A percentile compares a stretch with the other conserved stretches of the same genome.
Evolutionary conservation across 2,888 invertebrate genomes (phyloP).

Genomic region (Argyra leucocephala): DNA sequence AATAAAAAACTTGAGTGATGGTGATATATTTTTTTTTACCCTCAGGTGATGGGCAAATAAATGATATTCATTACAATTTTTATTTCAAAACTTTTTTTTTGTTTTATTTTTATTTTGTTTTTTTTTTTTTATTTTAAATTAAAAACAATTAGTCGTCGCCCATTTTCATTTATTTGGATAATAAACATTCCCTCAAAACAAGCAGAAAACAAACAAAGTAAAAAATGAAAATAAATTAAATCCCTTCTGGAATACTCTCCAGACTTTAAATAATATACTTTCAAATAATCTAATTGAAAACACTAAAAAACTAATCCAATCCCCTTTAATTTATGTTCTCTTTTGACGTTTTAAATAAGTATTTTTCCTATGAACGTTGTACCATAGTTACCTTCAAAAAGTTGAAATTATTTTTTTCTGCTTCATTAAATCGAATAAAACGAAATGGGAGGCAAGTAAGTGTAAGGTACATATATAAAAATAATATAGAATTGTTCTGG

Average conservation of each 20-base stretch:
- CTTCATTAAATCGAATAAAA: not conserved
- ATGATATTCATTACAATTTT: not conserved
- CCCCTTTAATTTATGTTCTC: not conserved
- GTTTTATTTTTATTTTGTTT: no score
- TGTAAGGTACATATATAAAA: no score
- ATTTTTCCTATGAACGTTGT: no score
- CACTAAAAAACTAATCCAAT: not conserved
- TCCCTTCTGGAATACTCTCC: no score
- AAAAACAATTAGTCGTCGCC: not conserved
- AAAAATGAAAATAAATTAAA: not conserved
- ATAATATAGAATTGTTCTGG: no score
- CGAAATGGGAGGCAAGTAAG: not conserved
- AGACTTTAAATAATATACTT: not conserved
- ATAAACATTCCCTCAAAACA: not conserved
- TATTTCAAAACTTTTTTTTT: no score
- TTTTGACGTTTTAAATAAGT: not conserved
- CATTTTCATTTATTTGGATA: constrained; percentile 1
- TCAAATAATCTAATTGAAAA: not conserved
- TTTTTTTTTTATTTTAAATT: no score
- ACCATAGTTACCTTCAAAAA: not conserved
- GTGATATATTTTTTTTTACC: not conserved
- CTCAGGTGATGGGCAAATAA: not conserved
- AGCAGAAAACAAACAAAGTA: not conserved
- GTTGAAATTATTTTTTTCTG: not conserved
- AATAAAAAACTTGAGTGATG: not conserved